Conservation (phyloP, 2,797 vertebrate genomes). For the Discoglossus pictus region DNA sequence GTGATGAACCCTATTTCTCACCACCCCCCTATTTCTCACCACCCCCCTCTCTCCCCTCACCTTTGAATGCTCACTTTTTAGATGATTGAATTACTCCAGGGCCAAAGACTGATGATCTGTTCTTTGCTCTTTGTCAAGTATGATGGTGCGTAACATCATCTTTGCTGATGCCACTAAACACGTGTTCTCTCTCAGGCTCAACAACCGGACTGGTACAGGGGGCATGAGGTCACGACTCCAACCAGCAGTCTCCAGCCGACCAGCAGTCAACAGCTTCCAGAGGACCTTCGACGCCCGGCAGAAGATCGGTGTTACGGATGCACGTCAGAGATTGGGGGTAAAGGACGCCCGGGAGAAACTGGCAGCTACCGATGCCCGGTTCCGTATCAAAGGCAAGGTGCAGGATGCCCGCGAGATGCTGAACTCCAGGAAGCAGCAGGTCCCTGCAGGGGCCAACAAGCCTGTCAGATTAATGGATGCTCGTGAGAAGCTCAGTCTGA, state of each 20-base stretch:
- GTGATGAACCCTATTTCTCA: too few relatives aligned
- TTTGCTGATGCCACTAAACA: too few relatives aligned
- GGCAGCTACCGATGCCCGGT: constrained; percentile 88
- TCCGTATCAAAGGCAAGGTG: constrained; percentile 85
- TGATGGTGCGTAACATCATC: too few relatives aligned
- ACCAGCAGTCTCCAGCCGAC: constrained; percentile 70
- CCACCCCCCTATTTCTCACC: too few relatives aligned
- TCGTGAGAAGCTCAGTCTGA: constrained; percentile 89
- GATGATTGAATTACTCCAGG: too few relatives aligned
- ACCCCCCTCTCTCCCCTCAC: too few relatives aligned
- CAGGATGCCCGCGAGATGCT: constrained; percentile 94
- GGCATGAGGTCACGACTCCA: constrained; percentile 68
- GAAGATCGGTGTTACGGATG: constrained; percentile 87
- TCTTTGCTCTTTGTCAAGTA: too few relatives aligned
- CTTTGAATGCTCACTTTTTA: too few relatives aligned
- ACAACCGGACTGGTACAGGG: constrained; percentile 64
- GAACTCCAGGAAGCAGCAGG: constrained; percentile 88
- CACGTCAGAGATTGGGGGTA: constrained; percentile 83
- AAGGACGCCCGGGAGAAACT: constrained; percentile 94
- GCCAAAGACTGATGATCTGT: too few relatives aligned
- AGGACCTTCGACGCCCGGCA: constrained; percentile 89
- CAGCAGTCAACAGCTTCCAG: constrained; percentile 64
- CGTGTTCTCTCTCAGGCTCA: constrained; percentile 60
- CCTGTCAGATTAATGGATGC: constrained; percentile 85
- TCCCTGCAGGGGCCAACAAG: constrained; percentile 61